phyloP scores from a whole-genome alignment of 2,888 invertebrate species.

The Megastigmus dorsalis region DNA sequence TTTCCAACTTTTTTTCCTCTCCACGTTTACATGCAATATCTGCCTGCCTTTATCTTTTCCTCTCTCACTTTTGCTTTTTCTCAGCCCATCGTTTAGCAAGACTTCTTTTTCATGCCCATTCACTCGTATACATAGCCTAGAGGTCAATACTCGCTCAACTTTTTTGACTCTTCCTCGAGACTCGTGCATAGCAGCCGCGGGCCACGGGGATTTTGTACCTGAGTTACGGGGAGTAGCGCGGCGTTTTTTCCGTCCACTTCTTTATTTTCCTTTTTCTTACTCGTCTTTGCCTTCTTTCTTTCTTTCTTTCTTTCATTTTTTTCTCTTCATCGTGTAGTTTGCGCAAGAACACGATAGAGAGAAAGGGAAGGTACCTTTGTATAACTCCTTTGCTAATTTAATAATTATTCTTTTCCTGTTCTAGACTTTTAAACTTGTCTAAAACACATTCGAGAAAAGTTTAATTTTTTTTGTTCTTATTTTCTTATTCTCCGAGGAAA shows the following conservation, averaged over 20 bases:
- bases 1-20: not conserved
- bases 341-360: not conserved
- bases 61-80: conserved; percentile 18
- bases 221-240: conserved; percentile 4
- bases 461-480: conserved; percentile 16
- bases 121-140: not conserved
- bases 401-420: conserved; percentile 11
- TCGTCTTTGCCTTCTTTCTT: not conserved
- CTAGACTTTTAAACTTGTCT: conserved; percentile 18
- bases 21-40: not conserved
- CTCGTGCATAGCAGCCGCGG: not conserved
- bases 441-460: not conserved
- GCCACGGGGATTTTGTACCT: conserved; percentile 22
- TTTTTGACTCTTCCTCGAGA: conserved; percentile 10
- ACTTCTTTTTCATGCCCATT: not conserved
- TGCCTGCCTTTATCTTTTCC: not conserved
- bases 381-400: conserved; percentile 11
- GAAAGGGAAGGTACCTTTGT: conserved; percentile 1
- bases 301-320: not conserved
- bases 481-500: not conserved
- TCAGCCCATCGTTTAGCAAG: conserved; percentile 1
- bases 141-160: conserved; percentile 11
- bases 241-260: not conserved
- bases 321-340: not conserved
- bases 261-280: not conserved